Evolutionary conservation across 53 echinoderm and acorn worm species (phyloP), one percentile per base, ranked within the genome.

Genomic region (Astropecten irregularis): DNA sequence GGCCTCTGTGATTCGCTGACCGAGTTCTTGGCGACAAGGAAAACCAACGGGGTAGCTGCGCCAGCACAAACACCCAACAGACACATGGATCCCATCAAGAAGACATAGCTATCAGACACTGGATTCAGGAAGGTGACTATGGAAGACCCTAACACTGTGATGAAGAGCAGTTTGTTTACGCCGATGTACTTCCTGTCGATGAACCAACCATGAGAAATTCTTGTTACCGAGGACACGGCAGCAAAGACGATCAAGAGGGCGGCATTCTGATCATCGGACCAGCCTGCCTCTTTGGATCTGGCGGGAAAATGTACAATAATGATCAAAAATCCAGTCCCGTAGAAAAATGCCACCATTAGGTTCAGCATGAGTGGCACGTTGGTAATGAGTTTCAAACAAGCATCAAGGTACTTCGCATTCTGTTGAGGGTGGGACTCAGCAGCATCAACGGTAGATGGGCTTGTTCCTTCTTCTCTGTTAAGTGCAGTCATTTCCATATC

Each of bases 261-360:
- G 25, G 54, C 40, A 40, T 50, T 50, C n/a, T 74, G 74, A 21
- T 57, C 26, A 14, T 40, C 74, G 4, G 74, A 56, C 74, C 56
- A 74, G 0, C 74, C 74, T 0, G 39, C 74, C 2, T 74, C 74
- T 40, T 55, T 74, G 56, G 74, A 49, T 20, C 74, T 36, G 0
- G 74, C 38, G 0, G 74, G 74, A 6, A 74, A 50, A 25, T 74
- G 74, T 13, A 56, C 19, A 0, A 74, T 0, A 22, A 55, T 55
- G 13, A 57, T 56, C 4, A 56, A 22, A 1, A 51, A 74, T 10
- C 74, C 74, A 1, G 56, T 22, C 23, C 55, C 20, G 40, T 38
- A 74, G 0, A 55, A 14, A 26, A 54, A 36, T 4, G 14, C 3
- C 7, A 27, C 74, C 10, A 57, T 10, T 11, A 74, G 1, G 1